Base-by-base conservation (phyloP, 1,140 invertebrate genomes). In the Drosophila mayri region DNA sequence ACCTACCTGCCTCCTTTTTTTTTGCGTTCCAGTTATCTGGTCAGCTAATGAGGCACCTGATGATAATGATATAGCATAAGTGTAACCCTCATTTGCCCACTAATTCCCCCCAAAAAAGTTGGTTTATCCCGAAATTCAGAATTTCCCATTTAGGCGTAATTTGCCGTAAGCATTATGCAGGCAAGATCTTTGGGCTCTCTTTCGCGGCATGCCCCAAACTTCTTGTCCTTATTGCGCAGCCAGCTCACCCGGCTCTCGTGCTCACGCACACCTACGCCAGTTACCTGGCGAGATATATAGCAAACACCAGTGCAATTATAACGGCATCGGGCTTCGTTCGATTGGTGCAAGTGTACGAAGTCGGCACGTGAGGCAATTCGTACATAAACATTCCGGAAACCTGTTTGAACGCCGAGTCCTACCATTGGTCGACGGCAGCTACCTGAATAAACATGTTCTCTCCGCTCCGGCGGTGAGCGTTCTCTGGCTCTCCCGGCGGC, bases 281-380 rank as follows among this genome's bases (percentile, higher is more conserved):
- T 32, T 76, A 43, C 14, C 52, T 38, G 40, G 10, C 12, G 35
- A 14, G 14, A 55, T 58, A 55, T 66, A 49, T 73, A 79, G 37
- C 8, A 32, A 37, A 72, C 54, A 87, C 72, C 43, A 61, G 11
- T 41, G 77, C 62, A 90, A 85, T 78, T 64, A 88, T 88, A 88
- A 88, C 84, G 84, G 84, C 65, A 62, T 63, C 68, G 52, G 52
- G 80, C 55, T 49, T 68, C 76, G 67, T 63, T 78, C 72, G 78
- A 88, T 90, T 90, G 85, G 85, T 90, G 84, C 84, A 88, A 88
- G 84, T 88, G 84, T 87, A 84, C 79, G 80, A 83, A 72, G 73
- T 72, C 55, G 68, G 67, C 63, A 77, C 76, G 74, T 71, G 76
- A 78, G 84, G 65, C 47, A 43, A 43, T 64, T 82, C 61, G 78